These are phyloP conservation scores for Mycalesis mineus DNA, from an alignment of 2,888 invertebrate genomes.

Conservation along the genomic window DNA sequence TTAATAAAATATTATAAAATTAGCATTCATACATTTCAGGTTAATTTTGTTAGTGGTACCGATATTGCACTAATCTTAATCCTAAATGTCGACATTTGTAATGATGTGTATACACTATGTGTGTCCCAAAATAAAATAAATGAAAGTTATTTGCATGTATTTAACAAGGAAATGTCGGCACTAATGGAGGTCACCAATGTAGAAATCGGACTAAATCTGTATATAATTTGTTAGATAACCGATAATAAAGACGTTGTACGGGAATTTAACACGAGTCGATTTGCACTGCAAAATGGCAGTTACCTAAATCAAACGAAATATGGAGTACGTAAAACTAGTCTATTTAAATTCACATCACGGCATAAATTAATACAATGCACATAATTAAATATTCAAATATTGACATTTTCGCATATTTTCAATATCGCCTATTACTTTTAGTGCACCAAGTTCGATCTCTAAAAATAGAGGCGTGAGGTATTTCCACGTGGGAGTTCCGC, in stretches of 20 bases:
- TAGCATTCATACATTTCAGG: not conserved
- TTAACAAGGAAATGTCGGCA: constrained; percentile 6
- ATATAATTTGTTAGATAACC: constrained; percentile 26
- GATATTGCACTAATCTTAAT: not conserved
- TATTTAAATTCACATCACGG: not conserved
- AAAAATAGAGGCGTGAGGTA: constrained; percentile 74
- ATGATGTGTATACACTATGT: constrained; percentile 4
- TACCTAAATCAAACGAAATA: constrained; percentile 13
- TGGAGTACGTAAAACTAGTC: not conserved
- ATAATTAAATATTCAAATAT: constrained; percentile 13
- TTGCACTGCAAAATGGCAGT: constrained; percentile 30
- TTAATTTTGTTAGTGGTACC: not conserved
- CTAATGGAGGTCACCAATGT: constrained; percentile 17
- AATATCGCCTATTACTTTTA: constrained; percentile 54
- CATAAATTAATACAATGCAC: constrained; percentile 9
- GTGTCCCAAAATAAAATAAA: not conserved
- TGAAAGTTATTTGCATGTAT: constrained; percentile 16
- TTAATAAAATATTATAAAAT: not conserved
- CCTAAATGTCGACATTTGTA: not conserved
- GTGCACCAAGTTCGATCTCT: constrained; percentile 68
- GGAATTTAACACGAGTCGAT: constrained; percentile 10
- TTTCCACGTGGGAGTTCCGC: constrained; percentile 75
- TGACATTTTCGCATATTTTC: constrained; percentile 39
- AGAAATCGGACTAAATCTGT: constrained; percentile 12
- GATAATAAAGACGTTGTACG: constrained; percentile 19